Evolutionary conservation across 2,888 invertebrate genomes (phyloP).

Genomic region (Andrena hattorfiana): DNA sequence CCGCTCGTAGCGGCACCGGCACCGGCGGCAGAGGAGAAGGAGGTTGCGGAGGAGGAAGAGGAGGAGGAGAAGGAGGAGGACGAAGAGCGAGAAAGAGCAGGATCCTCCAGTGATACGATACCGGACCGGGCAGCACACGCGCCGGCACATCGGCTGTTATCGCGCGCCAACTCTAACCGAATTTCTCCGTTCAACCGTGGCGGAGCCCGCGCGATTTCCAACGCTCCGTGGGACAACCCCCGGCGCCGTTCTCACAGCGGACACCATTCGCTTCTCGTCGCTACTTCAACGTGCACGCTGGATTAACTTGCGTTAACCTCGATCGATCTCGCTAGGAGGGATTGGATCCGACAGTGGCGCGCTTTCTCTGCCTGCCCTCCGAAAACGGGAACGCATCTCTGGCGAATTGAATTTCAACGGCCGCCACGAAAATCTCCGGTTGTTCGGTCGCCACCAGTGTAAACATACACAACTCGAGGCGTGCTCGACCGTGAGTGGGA

Average conservation of each 20-base stretch:
- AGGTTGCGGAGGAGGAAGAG: constrained; percentile 45
- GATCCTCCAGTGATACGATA: constrained; percentile 72
- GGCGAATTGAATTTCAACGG: no score
- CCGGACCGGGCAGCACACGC: constrained; percentile 68
- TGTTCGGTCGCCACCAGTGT: constrained; percentile 10
- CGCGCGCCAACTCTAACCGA: constrained; percentile 58
- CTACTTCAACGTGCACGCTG: background rate
- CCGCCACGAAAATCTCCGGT: no score
- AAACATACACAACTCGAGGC: background rate
- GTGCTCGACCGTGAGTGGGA: no score
- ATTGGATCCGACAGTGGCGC: constrained; percentile 23
- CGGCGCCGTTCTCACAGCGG: background rate
- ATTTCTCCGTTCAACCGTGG: constrained; percentile 46
- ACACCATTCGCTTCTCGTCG: background rate
- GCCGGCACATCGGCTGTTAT: constrained; percentile 67
- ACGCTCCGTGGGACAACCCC: background rate
- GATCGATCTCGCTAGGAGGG: background rate
- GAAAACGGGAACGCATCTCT: no score
- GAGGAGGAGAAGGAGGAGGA: constrained; percentile 45
- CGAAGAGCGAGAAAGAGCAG: constrained; percentile 68
- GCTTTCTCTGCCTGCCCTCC: constrained; percentile 46
- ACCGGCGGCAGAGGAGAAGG: constrained; percentile 43
- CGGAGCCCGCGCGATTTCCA: constrained; percentile 47
- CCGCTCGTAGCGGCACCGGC: constrained; percentile 19
- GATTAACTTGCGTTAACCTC: background rate